These are phyloP conservation scores for Babyrousa celebensis DNA, from an alignment of 2,797 vertebrate species.

Conservation along the genomic window DNA sequence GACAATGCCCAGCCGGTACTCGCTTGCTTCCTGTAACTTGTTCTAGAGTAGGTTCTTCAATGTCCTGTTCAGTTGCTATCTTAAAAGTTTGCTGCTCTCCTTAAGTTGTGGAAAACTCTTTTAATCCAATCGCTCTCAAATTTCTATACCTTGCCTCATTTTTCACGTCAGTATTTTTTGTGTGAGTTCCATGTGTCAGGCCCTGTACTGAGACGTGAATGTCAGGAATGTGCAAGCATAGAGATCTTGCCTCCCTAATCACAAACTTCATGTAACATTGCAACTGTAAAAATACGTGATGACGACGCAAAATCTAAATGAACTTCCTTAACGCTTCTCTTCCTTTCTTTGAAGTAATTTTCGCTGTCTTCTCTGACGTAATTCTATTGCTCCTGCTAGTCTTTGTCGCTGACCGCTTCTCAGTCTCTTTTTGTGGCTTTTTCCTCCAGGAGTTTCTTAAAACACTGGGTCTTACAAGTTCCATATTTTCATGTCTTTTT, in stretches of 20 bases:
- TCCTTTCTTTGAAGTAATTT: not conserved
- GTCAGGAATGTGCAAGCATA: not conserved
- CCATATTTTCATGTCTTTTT: not conserved
- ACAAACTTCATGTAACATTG: not conserved
- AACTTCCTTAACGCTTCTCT: not conserved
- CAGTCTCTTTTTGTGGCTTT: not conserved
- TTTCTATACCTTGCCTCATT: not conserved
- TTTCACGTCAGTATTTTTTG: not conserved
- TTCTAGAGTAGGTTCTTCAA: constrained; percentile 18
- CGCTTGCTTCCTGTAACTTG: not conserved
- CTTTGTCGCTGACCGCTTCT: not conserved
- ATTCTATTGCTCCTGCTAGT: not conserved
- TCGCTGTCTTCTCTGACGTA: not conserved
- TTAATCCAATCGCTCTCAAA: not conserved
- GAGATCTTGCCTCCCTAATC: not conserved
- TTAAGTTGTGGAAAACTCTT: not conserved
- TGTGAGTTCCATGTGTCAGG: not conserved
- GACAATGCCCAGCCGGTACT: not conserved
- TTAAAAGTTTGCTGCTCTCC: not conserved
- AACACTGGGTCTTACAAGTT: not conserved
- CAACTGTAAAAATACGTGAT: not conserved
- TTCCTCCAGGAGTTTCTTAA: not conserved
- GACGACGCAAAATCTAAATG: not conserved
- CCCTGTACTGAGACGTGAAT: not conserved
- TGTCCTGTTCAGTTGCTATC: not conserved